Percentiles rank a stretch among this genome's conserved stretches.
Evolutionary conservation across 37 sponge, comb jelly and placozoan genomes (phyloP).

Genomic region (Theonella swinhoei): DNA sequence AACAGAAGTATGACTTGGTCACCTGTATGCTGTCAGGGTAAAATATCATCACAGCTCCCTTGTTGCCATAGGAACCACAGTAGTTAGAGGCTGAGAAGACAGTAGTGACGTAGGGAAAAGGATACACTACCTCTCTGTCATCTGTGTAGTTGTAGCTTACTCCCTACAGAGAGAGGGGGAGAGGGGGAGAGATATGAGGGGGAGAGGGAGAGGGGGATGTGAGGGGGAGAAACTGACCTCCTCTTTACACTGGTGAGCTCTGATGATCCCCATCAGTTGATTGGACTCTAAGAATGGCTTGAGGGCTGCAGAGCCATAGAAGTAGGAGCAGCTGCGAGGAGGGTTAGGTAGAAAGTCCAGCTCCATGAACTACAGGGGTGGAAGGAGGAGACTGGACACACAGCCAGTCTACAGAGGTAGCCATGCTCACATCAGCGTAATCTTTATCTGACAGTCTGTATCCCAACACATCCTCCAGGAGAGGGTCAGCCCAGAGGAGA

Average conservation of each 20-base stretch:
- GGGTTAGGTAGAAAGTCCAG: slow-evolving; percentile 83
- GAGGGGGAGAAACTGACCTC: slow-evolving; percentile 17
- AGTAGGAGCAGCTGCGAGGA: slow-evolving; percentile 76
- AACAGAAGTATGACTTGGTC: too few relatives aligned
- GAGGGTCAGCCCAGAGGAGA: slow-evolving; percentile 75
- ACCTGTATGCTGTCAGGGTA: slow-evolving; percentile 52
- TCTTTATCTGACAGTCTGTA: slow-evolving; percentile 63
- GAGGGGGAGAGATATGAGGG: too few relatives aligned
- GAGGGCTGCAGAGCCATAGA: slow-evolving; percentile 72
- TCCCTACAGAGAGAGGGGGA: slow-evolving; percentile 33
- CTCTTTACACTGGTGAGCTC: slow-evolving; percentile 87
- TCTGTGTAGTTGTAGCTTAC: slow-evolving; percentile 51
- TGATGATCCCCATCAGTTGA: slow-evolving; percentile 65
- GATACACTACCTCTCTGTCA: slow-evolving; percentile 35
- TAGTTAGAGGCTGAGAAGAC: slow-evolving; percentile 90
- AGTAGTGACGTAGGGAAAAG: slow-evolving; percentile 76
- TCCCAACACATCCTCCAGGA: slow-evolving; percentile 67
- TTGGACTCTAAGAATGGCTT: slow-evolving; percentile 57
- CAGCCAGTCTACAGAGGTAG: background rate
- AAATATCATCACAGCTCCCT: slow-evolving; percentile 74
- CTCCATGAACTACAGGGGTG: slow-evolving; percentile 66
- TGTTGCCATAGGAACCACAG: slow-evolving; percentile 82
- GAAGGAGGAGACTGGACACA: background rate
- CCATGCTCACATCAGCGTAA: slow-evolving; percentile 56
- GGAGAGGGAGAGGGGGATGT: background rate